Percentiles rank a stretch among this genome's conserved stretches.
Conservation (phyloP, 2,888 invertebrate genomes). For the Chaetogeoica ovagalla region DNA sequence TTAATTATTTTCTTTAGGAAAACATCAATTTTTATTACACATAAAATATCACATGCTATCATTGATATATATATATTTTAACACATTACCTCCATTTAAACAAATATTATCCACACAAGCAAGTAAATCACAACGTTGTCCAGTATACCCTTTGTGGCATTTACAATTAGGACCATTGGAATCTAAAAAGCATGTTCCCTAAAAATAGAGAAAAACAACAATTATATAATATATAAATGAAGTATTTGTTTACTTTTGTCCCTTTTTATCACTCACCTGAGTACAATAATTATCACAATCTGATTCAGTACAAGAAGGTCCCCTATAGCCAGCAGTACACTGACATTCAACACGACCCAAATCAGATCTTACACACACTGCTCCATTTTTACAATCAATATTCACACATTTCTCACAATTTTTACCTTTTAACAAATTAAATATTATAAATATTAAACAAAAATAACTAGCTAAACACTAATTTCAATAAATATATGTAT, state of each 20-base stretch:
- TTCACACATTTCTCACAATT: slow-evolving; percentile 67
- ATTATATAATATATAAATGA: slow-evolving; percentile 20
- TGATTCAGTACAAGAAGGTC: slow-evolving; percentile 62
- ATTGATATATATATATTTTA: neutral
- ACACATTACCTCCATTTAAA: slow-evolving; percentile 52
- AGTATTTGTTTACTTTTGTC: slow-evolving; percentile 13
- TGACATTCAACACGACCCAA: slow-evolving; percentile 61
- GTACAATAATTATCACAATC: slow-evolving; percentile 60
- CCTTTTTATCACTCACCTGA: slow-evolving; percentile 57
- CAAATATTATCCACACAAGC: slow-evolving; percentile 60
- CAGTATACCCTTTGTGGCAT: slow-evolving; percentile 64
- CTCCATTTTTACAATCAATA: slow-evolving; percentile 67
- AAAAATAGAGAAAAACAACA: slow-evolving; percentile 52
- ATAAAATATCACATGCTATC: neutral
- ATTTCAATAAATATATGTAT: neutral
- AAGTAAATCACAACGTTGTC: slow-evolving; percentile 67
- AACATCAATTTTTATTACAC: too few species aligned
- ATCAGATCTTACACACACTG: slow-evolving; percentile 62
- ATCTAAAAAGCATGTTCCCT: slow-evolving; percentile 60
- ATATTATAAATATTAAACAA: neutral
- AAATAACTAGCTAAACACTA: neutral
- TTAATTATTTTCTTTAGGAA: too few species aligned
- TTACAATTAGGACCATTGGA: slow-evolving; percentile 60
- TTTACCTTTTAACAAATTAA: slow-evolving; percentile 58
- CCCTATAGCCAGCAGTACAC: slow-evolving; percentile 65